Evolutionary conservation across 2,113 vertebrate genomes (phyloP), one percentile per base, ranked within the genome.

Genomic region (Phalacrocorax aristotelis): DNA sequence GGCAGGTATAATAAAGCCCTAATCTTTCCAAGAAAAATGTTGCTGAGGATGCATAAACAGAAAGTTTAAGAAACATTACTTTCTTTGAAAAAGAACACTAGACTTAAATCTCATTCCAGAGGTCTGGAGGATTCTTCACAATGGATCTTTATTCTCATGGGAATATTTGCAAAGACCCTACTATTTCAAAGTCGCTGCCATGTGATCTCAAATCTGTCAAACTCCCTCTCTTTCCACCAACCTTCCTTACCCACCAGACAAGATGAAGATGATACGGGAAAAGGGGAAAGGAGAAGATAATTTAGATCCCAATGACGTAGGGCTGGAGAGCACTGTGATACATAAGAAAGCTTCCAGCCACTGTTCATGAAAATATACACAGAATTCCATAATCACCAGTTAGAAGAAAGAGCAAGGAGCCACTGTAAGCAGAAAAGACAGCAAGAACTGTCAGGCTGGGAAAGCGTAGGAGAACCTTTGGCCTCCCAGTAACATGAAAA

Each of bases 161-260:
- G 36, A 62, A 25, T 81, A 62, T 83, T 90, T 87, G 65, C 83
- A 86, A 97, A 97, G 80, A 72, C 89, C 87, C 77, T 90, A 9
- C 44, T 85, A 4, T 68, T 89, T 40, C 48, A 48, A 52, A 49
- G n/a, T 48, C 95, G 42, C 38, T 92, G 61, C 22, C 25, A 26
- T 65, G 46, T 79, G 48, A 46, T 79, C 44, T 88, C 61, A 38
- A 4, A 46, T 16, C 38, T 71, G n/a, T 27, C 72, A 52, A 9
- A 46, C 42, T 58, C 74, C 8, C 21, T 48, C 19, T 15, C 18
- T 13, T 15, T 10, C 4, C 21, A 11, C 6, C 38, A 65, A 1
- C 32, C 20, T 17, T 80, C 22, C 51, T 64, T 57, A 80, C 32
- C 30, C 27, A 32, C 58, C 23, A 13, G 27, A 57, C 27, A 81